Base-by-base conservation (phyloP, 2,797 vertebrate species). In the Malurus leucopterus region DNA sequence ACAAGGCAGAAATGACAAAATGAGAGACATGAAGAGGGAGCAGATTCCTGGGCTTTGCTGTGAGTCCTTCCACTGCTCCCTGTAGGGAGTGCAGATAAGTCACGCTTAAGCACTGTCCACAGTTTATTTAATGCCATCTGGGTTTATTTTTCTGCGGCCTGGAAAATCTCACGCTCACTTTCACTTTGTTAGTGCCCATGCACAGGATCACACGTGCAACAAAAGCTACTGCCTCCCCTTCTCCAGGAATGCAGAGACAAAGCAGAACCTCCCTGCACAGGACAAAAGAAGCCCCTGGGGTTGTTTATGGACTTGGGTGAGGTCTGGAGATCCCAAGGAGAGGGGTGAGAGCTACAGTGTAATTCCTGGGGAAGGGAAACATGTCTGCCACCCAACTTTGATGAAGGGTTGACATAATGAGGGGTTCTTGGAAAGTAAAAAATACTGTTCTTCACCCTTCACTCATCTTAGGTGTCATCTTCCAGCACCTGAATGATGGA, bases 201-300 rank as follows among this genome's bases (percentile, higher is more conserved):
- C 73, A 29, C 1, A 3, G 68, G 30, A 65, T 24, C 55, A 50
- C n/a, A 58, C 2, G 3, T 3, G 54, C 36, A 69, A 24, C 15
- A 44, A 57, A 73, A 68, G 18, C 21, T 24, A 17, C 13, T 0
- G 0, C 26, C 40, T 64, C 40, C 38, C 67, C 4, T 0, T 57
- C 58, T 53, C 41, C 0, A 0, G 51, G 75, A 62, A 30, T 0
- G 1, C 0, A 2, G 36, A 36, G 36, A 36, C 36, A 36, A 36
- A 36, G 36, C 36, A 36, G 36, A 36, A 36, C 11, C 36, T 36
- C 43, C 32, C 43, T 46, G 41, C 18, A 14, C 6, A 6, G 8
- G 63, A 17, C 13, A 38, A 24, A 72, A 71, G 34, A 43, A 53
- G 11, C 20, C 30, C 46, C 58, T 30, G 58, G 30, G 59, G 30